Evolutionary conservation across 2,888 invertebrate genomes (phyloP), one percentile per base, ranked within the genome.

Genomic region (Loripinus fragilis): DNA sequence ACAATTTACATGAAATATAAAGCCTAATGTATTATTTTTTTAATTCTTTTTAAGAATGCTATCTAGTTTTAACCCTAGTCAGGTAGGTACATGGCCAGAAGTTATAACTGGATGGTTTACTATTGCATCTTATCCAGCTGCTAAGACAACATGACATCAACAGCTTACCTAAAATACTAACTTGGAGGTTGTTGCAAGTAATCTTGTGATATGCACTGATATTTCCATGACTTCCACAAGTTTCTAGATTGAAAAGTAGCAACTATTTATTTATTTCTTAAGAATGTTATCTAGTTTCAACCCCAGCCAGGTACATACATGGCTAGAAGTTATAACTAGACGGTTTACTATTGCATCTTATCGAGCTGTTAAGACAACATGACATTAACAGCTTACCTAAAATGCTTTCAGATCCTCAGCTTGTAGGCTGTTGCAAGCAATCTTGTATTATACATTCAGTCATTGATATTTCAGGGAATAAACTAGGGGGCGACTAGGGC

Each of bases 131-230:
- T 70, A 15, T 45, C 70, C 50, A 70, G 33, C 52, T 52, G 52
- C 25, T 3, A 8, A 50, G 42, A 52, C 52, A 35, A n/a, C 23
- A 52, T 20, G 17, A 3, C 5, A 23, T 25, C n/a, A 33, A 52
- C 70, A 52, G 52, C 70, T 50, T 50, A 70, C 70, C 50, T 45
- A 70, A 38, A 70, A 70, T 52, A 38, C 70, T 50, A 25, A 28
- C 23, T 50, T n/a, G n/a, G n/a, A n/a, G n/a, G n/a, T n/a, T n/a
- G n/a, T n/a, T n/a, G n/a, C n/a, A n/a, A n/a, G n/a, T n/a, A n/a
- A n/a, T n/a, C n/a, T n/a, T n/a, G n/a, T n/a, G n/a, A n/a, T n/a
- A n/a, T n/a, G n/a, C n/a, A n/a, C n/a, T n/a, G n/a, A n/a, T n/a
- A n/a, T n/a, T n/a, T n/a, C n/a, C n/a, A n/a, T n/a, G n/a, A n/a